Conservation (phyloP, 2,888 invertebrate species). For the Prosopocoilus inquinatus region DNA sequence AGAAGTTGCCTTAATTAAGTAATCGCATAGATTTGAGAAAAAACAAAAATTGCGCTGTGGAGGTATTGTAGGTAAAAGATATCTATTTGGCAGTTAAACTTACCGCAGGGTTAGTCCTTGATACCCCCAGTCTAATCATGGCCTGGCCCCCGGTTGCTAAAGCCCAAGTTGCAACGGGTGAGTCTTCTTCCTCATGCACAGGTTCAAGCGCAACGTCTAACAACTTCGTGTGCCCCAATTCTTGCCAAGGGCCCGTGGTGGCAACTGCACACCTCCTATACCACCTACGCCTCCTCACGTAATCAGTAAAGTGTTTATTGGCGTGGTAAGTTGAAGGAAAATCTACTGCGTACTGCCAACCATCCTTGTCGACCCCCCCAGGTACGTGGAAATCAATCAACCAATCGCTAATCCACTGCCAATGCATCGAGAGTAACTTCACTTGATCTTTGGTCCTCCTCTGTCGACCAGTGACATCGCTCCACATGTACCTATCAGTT, state of each 20-base stretch:
- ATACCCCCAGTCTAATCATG: slow-evolving; percentile 76
- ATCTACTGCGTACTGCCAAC: slow-evolving; percentile 95
- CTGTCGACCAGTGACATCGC: slow-evolving; percentile 80
- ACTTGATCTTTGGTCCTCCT: slow-evolving; percentile 84
- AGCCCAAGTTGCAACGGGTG: slow-evolving; percentile 72
- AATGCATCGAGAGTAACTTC: slow-evolving; percentile 79
- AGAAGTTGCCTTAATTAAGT: too few relatives aligned
- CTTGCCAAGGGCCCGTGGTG: slow-evolving; percentile 86
- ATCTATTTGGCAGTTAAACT: slow-evolving; percentile 34
- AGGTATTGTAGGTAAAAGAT: too few relatives aligned
- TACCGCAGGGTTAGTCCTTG: slow-evolving; percentile 70
- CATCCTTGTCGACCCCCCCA: slow-evolving; percentile 86
- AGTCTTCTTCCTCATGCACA: slow-evolving; percentile 51
- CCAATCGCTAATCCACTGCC: slow-evolving; percentile 94
- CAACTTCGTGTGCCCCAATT: slow-evolving; percentile 82
- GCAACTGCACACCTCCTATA: slow-evolving; percentile 77
- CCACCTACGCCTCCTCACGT: slow-evolving; percentile 79
- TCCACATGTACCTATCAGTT: slow-evolving; percentile 72
- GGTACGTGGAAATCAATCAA: slow-evolving; percentile 86
- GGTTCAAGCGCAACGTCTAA: slow-evolving; percentile 67
- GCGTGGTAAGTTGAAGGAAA: slow-evolving; percentile 86
- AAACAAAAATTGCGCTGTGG: too few relatives aligned
- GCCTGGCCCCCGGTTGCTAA: slow-evolving; percentile 85
- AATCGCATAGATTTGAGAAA: too few relatives aligned
- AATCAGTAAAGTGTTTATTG: slow-evolving; percentile 83